A percentile compares a stretch with the other conserved stretches of the same genome.
These are phyloP conservation scores for Drosophila nigromelanica DNA, from an alignment of 1,140 invertebrate species.

Conservation along the genomic window DNA sequence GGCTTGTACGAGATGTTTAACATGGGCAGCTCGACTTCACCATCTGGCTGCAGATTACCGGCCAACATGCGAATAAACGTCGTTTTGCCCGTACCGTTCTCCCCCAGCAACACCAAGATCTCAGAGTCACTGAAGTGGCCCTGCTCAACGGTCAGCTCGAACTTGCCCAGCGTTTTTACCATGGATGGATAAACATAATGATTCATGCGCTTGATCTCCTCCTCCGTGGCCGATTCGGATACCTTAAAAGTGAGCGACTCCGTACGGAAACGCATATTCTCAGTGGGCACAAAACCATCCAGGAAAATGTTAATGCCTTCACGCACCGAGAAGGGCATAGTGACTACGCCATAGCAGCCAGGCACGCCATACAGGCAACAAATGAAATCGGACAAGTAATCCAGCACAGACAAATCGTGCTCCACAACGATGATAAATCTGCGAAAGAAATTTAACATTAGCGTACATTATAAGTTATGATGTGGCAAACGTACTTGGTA, in stretches of 20 bases:
- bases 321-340: constrained; percentile 99
- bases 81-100: constrained; percentile 99
- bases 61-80: constrained; percentile 99
- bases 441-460: constrained; percentile 18
- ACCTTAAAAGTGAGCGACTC: constrained; percentile 98
- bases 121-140: constrained; percentile 99
- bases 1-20: constrained; percentile 99
- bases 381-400: constrained; percentile 99
- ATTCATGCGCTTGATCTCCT: constrained; percentile 97
- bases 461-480: rapidly evolving
- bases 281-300: constrained; percentile 99
- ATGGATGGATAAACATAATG: constrained; percentile 97
- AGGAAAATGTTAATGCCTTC: constrained; percentile 99
- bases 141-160: constrained; percentile 91
- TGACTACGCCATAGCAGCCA: constrained; percentile 99
- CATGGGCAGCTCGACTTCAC: constrained; percentile 91
- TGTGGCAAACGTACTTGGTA: constrained; percentile 88
- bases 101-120: constrained; percentile 98
- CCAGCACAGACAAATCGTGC: constrained; percentile 99
- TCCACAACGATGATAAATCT: constrained; percentile 99
- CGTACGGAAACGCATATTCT: constrained; percentile 99
- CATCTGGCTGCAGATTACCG: constrained; percentile 97
- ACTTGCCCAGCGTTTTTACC: constrained; percentile 93
- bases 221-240: constrained; percentile 98
- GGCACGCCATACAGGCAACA: constrained; percentile 99